phyloP scores from a whole-genome alignment of 2,113 vertebrate species.

The Nycticryphes semicollaris region DNA sequence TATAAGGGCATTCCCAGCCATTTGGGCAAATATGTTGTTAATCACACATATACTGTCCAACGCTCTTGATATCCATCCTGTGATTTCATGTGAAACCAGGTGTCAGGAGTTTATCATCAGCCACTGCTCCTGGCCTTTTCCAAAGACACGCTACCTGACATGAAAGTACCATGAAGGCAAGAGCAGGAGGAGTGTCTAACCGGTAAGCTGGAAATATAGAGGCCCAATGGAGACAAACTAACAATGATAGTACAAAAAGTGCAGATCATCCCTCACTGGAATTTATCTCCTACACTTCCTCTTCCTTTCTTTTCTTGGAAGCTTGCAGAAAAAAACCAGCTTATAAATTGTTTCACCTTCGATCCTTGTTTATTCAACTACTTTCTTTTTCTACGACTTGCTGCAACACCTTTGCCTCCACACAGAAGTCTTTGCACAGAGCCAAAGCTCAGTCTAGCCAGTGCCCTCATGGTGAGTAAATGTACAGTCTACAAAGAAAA shows the following conservation, averaged over 20 bases:
- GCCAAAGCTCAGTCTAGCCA: not conserved
- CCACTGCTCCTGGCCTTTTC: not conserved
- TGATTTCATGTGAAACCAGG: not conserved
- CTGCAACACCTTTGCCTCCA: not conserved
- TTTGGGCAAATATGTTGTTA: not conserved
- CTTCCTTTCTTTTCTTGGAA: not conserved
- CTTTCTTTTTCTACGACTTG: not conserved
- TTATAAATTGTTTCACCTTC: not conserved
- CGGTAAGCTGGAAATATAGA: not conserved
- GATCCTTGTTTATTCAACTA: not conserved
- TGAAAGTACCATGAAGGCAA: not conserved
- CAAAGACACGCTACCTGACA: not conserved
- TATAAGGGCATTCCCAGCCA: not conserved
- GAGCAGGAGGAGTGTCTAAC: not conserved
- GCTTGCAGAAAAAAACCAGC: not conserved
- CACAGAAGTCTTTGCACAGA: not conserved
- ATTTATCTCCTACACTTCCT: not conserved
- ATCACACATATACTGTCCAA: not conserved
- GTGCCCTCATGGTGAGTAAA: rapidly evolving
- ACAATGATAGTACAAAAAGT: not conserved
- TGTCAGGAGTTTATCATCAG: not conserved
- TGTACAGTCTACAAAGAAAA: not conserved
- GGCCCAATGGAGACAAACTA: not conserved
- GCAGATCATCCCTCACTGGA: not conserved
- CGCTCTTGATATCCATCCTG: not conserved